Evolutionary conservation across 2,888 invertebrate species (phyloP), one percentile per base, ranked within the genome.

Genomic region (Hedya salicella): DNA sequence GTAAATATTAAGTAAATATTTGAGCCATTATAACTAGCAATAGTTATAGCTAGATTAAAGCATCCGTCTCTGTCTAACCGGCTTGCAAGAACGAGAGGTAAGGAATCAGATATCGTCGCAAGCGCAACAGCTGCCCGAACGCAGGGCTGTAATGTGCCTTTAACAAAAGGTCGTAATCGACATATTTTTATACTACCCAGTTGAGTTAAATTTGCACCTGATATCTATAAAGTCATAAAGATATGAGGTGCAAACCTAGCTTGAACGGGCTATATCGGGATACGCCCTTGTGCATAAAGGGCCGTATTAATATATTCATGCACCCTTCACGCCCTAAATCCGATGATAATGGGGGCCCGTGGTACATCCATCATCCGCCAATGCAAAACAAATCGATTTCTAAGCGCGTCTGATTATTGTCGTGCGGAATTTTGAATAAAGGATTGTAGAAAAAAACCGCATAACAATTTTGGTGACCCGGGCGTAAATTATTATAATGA

Each of bases 241-340:
- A 25, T 6, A 25, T 6, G 25, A 25, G 6, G 25, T 25, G 25
- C 25, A 25, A 3, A 25, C 25, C 6, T 25, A 25, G 6, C 30
- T 6, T 25, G 6, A 25, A 4, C 25, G 25, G 25, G 5, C 6
- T 32, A 13, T 44, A 46, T 0, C 3, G n/a, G 9, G 5, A 3
- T 32, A 19, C 44, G 17, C 2, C n/a, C 32, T 14, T 57, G 30
- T 32, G 13, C 13, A n/a, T n/a, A 14, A 5, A 14, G 78, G 75
- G 78, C 75, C 73, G 71, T 80, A 82, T 87, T 86, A 87, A 88
- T 90, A 88, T 90, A 91, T 90, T 89, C 86, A 89, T 89, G 83
- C 86, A 86, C 89, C 88, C 91, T 88, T 90, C 91, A 89, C 92
- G 91, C 91, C 91, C 87, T 78, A 85, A 85, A 86, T 84, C 82